A percentile compares a stretch with the other conserved stretches of the same genome.
phyloP scores from a whole-genome alignment of 2,113 vertebrate genomes.

The Corapipo altera region DNA sequence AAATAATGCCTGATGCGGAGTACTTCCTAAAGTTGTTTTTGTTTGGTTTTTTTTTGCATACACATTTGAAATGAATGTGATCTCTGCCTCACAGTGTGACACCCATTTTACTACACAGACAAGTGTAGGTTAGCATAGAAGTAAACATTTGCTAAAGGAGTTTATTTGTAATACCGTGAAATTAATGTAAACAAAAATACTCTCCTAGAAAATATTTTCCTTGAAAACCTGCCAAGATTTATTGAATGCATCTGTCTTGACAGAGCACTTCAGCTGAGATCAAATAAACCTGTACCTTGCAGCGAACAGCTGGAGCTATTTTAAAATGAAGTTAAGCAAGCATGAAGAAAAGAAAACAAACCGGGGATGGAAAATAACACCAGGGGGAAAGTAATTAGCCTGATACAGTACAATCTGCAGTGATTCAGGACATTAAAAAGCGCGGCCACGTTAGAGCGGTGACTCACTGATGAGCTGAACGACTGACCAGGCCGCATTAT shows the following conservation, averaged over 20 bases:
- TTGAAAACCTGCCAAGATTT: slow-evolving; percentile 10
- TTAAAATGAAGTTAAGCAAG: slow-evolving; percentile 20
- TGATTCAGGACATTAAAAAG: not conserved
- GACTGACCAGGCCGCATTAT: not conserved
- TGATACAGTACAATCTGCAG: not conserved
- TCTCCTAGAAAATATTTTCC: not conserved
- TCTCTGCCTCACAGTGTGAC: not conserved
- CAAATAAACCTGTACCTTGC: slow-evolving; percentile 12
- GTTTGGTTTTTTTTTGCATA: not conserved
- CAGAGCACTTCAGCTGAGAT: slow-evolving; percentile 8
- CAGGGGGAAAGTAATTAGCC: not conserved
- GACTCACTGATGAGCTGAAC: not conserved
- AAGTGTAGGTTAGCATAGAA: not conserved
- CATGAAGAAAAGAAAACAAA: not conserved
- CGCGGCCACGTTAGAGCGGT: not conserved
- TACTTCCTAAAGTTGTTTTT: not conserved
- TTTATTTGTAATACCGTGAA: not conserved
- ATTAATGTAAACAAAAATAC: slow-evolving; percentile 7
- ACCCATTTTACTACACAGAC: not conserved
- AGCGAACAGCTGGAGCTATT: slow-evolving; percentile 10
- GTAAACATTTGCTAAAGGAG: not conserved
- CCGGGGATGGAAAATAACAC: not conserved
- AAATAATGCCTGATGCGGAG: not conserved
- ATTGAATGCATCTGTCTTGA: not conserved
- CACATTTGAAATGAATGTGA: not conserved